Percentiles rank a stretch among this genome's conserved stretches.
phyloP scores from a whole-genome alignment of 2,888 invertebrate genomes.

The Lasioglossum zephyrum region DNA sequence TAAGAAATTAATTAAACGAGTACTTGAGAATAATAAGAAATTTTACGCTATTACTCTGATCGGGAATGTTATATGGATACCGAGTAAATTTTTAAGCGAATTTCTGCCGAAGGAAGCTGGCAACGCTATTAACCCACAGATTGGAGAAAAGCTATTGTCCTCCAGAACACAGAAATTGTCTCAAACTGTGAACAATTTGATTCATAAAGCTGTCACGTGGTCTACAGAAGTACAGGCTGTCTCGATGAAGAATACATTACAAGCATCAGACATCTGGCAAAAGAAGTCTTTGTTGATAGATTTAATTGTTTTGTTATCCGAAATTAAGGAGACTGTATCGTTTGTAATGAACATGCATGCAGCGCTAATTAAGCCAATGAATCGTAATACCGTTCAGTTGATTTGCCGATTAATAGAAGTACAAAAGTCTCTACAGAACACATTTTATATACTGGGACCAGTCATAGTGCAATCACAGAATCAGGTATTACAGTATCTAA shows the following conservation, averaged over 20 bases:
- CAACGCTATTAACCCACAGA: constrained; percentile 72
- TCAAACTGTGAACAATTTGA: constrained; percentile 84
- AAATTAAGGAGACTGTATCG: constrained; percentile 85
- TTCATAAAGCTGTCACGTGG: constrained; percentile 85
- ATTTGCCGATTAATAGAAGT: constrained; percentile 93
- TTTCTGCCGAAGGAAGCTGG: constrained; percentile 86
- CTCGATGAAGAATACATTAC: constrained; percentile 86
- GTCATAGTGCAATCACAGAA: constrained; percentile 90
- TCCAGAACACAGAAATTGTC: constrained; percentile 74
- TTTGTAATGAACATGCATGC: constrained; percentile 90
- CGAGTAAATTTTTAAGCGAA: constrained; percentile 91
- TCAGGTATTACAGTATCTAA: constrained; percentile 92
- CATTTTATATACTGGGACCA: constrained; percentile 89
- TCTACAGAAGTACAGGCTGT: constrained; percentile 85
- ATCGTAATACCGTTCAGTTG: constrained; percentile 89
- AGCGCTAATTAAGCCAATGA: constrained; percentile 90
- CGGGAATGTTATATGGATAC: constrained; percentile 94
- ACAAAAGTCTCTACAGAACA: constrained; percentile 90
- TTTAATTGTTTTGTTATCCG: constrained; percentile 83
- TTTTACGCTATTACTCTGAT: constrained; percentile 91
- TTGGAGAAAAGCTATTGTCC: constrained; percentile 78
- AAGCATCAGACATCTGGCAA: constrained; percentile 79
- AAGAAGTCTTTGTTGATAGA: constrained; percentile 86
- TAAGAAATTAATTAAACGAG: constrained; percentile 89
- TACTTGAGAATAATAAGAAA: constrained; percentile 92